These are phyloP conservation scores for Chionoecetes opilio DNA, from an alignment of 1,140 invertebrate species.

Conservation along the genomic window DNA sequence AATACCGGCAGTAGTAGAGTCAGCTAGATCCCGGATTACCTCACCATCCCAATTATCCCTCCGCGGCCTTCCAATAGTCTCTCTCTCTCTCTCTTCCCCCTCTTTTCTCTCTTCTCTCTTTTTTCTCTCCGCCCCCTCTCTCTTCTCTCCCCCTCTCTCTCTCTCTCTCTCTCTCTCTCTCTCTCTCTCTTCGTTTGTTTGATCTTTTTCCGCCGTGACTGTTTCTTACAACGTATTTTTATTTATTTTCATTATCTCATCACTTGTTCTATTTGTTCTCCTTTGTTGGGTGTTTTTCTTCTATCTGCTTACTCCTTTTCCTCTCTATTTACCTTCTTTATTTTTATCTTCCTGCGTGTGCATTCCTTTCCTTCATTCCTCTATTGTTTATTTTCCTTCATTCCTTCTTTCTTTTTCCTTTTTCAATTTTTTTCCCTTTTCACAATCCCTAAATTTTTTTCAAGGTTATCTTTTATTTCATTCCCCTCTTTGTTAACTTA, in stretches of 20 bases:
- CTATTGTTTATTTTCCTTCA: too few species aligned
- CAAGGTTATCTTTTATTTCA: background rate
- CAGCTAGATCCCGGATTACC: background rate
- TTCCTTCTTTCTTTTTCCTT: too few species aligned
- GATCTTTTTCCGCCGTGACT: background rate
- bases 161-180: conserved; percentile 50
- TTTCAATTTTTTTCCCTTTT: too few species aligned
- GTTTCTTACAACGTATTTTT: too few species aligned
- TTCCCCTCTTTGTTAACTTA: background rate
- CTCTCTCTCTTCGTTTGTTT: conserved; percentile 45
- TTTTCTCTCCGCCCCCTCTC: conserved; percentile 31
- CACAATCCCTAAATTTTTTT: background rate
- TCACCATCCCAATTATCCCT: conserved; percentile 33
- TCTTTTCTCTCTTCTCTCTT: conserved; percentile 42
- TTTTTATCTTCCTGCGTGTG: too few species aligned
- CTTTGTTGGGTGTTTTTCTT: too few species aligned
- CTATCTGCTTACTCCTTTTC: background rate
- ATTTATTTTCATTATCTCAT: too few species aligned
- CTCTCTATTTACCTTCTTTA: background rate
- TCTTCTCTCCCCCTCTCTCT: conserved; percentile 47
- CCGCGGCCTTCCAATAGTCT: too few species aligned
- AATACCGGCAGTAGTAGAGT: background rate
- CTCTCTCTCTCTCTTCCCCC: conserved; percentile 49
- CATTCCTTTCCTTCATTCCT: too few species aligned
- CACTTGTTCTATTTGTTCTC: too few species aligned